Conservation (phyloP, 2,888 invertebrate species). For the Arrhopalites spinosus region DNA sequence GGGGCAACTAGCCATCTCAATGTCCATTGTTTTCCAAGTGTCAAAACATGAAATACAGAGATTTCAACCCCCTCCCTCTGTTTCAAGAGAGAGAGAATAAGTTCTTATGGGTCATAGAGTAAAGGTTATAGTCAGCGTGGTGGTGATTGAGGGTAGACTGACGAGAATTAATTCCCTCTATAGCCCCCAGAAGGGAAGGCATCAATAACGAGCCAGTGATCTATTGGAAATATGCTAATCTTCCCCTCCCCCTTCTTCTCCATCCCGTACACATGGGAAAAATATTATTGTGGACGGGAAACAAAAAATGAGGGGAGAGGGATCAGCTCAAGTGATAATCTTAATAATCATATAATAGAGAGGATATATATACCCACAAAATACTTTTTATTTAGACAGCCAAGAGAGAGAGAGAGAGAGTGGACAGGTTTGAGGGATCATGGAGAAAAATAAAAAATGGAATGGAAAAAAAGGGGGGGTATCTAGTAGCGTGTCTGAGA, state of each 20-base stretch:
- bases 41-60: conserved; percentile 54
- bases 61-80: conserved; percentile 39
- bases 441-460: not conserved
- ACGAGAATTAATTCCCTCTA: conserved; percentile 49
- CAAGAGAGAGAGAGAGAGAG: not conserved
- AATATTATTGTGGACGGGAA: too few relatives aligned
- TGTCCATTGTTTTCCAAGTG: conserved; percentile 53
- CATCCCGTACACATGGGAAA: too few relatives aligned
- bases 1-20: conserved; percentile 35
- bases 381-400: not conserved
- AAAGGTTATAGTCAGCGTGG: conserved; percentile 37
- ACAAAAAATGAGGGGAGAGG: too few relatives aligned
- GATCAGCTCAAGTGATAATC: too few relatives aligned
- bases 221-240: conserved; percentile 40
- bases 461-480: not conserved
- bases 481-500: conserved; percentile 29
- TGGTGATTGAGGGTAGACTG: conserved; percentile 45
- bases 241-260: not conserved
- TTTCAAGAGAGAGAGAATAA: conserved; percentile 30
- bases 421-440: not conserved
- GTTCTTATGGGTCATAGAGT: conserved; percentile 42
- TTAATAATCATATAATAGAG: not conserved
- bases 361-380: not conserved
- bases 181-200: conserved; percentile 25
- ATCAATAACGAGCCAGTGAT: too few relatives aligned